A percentile compares a stretch with the other conserved stretches of the same genome.
Evolutionary conservation across 2,888 invertebrate genomes (phyloP).

Genomic region (Gibbula magus): DNA sequence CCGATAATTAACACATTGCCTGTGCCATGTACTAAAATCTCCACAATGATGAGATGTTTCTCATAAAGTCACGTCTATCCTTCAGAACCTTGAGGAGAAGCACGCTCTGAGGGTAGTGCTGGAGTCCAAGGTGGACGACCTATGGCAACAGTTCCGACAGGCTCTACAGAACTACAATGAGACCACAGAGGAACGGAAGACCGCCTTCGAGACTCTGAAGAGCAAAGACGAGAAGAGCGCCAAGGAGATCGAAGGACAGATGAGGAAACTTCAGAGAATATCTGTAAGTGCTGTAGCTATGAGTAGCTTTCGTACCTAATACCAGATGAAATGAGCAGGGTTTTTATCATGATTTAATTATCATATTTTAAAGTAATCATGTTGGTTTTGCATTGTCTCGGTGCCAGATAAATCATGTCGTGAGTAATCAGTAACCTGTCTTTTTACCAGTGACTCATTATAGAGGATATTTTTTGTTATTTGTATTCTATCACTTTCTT

Average conservation of each 20-base stretch:
- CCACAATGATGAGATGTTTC: no score
- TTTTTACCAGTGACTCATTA: no score
- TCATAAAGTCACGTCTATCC: no score
- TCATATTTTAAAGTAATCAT: neutral
- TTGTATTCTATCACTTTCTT: no score
- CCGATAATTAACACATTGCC: no score
- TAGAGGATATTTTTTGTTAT: no score
- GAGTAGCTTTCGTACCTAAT: no score
- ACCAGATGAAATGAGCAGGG: neutral
- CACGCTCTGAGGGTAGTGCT: conserved; percentile 73
- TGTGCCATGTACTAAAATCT: no score
- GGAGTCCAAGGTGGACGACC: conserved; percentile 72
- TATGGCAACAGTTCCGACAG: conserved; percentile 72
- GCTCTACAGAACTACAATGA: conserved; percentile 73
- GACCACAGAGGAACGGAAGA: conserved; percentile 73
- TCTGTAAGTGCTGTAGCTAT: conserved; percentile 71
- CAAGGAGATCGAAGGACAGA: conserved; percentile 74
- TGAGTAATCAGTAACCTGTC: no score
- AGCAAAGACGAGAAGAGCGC: conserved; percentile 74
- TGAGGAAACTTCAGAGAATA: conserved; percentile 74
- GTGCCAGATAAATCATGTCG: no score
- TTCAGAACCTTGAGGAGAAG: conserved; percentile 75
- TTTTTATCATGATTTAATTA: neutral
- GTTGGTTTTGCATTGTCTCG: no score
- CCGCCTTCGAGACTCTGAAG: conserved; percentile 73